These are phyloP conservation scores for Chelonus insularis DNA, from an alignment of 1,140 invertebrate genomes.

Conservation along the genomic window DNA sequence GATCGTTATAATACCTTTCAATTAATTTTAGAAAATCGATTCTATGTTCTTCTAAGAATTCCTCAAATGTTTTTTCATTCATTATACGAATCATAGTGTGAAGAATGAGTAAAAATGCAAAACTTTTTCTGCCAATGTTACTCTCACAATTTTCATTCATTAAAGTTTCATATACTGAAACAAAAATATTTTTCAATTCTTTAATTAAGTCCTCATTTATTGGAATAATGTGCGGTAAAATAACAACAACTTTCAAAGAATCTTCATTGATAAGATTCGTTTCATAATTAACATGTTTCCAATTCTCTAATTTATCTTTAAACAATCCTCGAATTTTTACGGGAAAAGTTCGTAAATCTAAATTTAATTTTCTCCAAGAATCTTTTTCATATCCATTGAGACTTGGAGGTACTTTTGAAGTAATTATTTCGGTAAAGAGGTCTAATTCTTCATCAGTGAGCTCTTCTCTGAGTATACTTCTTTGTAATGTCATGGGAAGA, in stretches of 20 bases:
- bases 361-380: conserved; percentile 68
- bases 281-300: not conserved
- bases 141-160: conserved; percentile 18
- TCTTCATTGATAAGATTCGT: conserved; percentile 32
- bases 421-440: conserved; percentile 70
- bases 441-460: conserved; percentile 63
- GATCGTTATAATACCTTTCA: conserved; percentile 36
- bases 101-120: conserved; percentile 53
- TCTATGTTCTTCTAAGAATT: conserved; percentile 39
- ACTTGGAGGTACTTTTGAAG: conserved; percentile 67
- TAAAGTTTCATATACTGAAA: conserved; percentile 38
- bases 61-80: conserved; percentile 54
- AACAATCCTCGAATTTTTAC: conserved; percentile 34
- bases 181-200: conserved; percentile 33
- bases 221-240: conserved; percentile 48
- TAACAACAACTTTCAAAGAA: conserved; percentile 42
- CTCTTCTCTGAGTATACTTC: conserved; percentile 59
- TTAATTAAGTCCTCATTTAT: conserved; percentile 35
- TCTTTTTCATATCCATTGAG: conserved; percentile 64
- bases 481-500: conserved; percentile 69
- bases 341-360: conserved; percentile 62
- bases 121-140: conserved; percentile 34
- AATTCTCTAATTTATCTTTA: conserved; percentile 37
- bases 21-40: conserved; percentile 43
- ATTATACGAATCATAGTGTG: conserved; percentile 65